phyloP scores from a whole-genome alignment of 2,113 vertebrate species.

The Natator depressus region DNA sequence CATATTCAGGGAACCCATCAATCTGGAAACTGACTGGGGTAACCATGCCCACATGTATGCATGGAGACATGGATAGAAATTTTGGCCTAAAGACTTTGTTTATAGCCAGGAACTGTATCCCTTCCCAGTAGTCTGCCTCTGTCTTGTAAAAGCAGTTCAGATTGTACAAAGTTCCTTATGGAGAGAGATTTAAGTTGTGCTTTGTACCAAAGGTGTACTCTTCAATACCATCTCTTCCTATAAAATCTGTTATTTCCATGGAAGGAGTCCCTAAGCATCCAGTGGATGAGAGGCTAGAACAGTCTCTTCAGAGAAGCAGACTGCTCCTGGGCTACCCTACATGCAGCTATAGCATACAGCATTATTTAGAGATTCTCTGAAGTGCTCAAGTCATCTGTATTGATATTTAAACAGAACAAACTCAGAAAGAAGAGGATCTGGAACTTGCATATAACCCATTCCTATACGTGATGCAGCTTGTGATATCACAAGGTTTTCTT shows the following conservation, averaged over 20 bases:
- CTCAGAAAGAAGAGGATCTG: neutral
- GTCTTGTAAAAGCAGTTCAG: neutral
- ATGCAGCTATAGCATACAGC: neutral
- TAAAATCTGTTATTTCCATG: neutral
- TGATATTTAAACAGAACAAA: neutral
- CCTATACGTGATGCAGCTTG: neutral
- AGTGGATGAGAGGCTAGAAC: neutral
- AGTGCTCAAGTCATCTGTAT: neutral
- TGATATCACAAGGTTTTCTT: neutral
- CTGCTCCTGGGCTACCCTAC: neutral
- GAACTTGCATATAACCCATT: neutral
- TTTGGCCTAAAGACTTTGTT: neutral
- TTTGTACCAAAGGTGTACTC: neutral
- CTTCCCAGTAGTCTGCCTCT: neutral
- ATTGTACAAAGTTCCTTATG: neutral
- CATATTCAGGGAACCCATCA: neutral
- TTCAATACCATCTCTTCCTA: neutral
- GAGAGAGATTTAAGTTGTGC: neutral
- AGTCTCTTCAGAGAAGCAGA: neutral
- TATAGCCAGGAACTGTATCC: neutral
- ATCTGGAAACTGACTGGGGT: neutral
- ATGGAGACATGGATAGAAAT: neutral
- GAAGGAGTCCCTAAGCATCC: neutral
- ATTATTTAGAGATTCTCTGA: neutral
- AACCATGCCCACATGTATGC: neutral